phyloP scores from a whole-genome alignment of 2,113 vertebrate species.

The Leucopsar rothschildi region DNA sequence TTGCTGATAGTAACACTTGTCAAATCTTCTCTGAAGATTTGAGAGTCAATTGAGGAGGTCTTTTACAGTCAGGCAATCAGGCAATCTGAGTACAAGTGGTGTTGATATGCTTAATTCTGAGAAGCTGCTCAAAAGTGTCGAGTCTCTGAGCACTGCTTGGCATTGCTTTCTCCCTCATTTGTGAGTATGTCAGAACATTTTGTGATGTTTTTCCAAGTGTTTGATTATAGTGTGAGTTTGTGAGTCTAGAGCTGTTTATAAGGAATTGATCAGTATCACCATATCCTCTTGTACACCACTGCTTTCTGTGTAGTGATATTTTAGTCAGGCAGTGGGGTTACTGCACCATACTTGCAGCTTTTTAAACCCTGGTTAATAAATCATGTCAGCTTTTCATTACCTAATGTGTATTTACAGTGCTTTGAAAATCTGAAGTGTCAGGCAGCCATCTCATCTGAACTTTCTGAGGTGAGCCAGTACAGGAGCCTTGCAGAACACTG shows the following conservation, averaged over 20 bases:
- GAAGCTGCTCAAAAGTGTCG: background rate
- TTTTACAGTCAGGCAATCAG: background rate
- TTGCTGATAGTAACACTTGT: background rate
- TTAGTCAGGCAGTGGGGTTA: background rate
- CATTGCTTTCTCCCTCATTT: background rate
- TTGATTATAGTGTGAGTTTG: background rate
- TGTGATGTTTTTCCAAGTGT: background rate
- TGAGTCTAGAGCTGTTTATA: background rate
- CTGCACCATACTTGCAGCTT: background rate
- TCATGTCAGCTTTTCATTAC: background rate
- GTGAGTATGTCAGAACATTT: background rate
- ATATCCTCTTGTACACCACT: background rate
- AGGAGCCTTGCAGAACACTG: background rate
- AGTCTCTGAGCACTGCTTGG: background rate
- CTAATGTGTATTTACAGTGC: background rate
- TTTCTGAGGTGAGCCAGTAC: background rate
- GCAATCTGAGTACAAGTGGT: background rate
- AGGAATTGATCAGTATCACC: background rate
- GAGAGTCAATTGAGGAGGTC: background rate
- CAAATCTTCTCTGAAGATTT: conserved; percentile 12
- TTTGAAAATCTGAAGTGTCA: background rate
- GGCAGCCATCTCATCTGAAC: background rate
- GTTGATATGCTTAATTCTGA: background rate
- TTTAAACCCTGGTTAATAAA: background rate
- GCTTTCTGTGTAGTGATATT: background rate